Conservation (phyloP, 2,113 vertebrate genomes). For the Callorhinus ursinus region DNA sequence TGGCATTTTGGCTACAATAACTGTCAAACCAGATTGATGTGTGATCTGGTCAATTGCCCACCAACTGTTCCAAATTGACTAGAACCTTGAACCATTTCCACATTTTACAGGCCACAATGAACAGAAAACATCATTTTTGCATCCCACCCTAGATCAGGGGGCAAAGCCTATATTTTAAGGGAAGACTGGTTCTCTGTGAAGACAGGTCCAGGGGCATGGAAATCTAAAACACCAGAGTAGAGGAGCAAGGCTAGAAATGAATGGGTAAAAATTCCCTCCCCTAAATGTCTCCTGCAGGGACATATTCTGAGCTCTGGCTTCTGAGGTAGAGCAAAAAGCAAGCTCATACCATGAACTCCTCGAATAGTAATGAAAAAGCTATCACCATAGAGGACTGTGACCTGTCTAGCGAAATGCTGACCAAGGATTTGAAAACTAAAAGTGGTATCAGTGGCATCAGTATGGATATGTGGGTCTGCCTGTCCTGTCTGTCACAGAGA, state of each 20-base stretch:
- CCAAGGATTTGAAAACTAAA: background rate
- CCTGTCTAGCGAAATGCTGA: background rate
- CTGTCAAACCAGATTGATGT: conserved; percentile 62
- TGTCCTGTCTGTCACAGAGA: fast-evolving
- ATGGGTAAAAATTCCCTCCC: background rate
- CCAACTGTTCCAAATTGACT: conserved; percentile 51
- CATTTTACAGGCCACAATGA: conserved; percentile 58
- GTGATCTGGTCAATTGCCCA: conserved; percentile 40
- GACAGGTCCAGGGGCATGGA: fast-evolving
- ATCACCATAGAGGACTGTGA: background rate
- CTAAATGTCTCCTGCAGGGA: background rate
- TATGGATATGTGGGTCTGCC: no score
- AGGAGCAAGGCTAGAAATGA: background rate
- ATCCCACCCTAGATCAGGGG: background rate
- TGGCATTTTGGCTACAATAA: conserved; percentile 46
- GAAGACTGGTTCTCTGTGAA: background rate
- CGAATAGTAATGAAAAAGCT: background rate
- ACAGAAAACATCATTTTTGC: conserved; percentile 44
- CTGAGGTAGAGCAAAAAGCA: background rate
- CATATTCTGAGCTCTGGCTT: background rate
- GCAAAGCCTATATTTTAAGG: background rate
- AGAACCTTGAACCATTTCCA: conserved; percentile 57
- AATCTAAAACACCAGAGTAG: background rate
- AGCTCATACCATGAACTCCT: background rate
- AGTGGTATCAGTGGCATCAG: background rate